These are phyloP conservation scores for Zygaena filipendulae DNA, from an alignment of 2,888 invertebrate genomes.

Conservation along the genomic window DNA sequence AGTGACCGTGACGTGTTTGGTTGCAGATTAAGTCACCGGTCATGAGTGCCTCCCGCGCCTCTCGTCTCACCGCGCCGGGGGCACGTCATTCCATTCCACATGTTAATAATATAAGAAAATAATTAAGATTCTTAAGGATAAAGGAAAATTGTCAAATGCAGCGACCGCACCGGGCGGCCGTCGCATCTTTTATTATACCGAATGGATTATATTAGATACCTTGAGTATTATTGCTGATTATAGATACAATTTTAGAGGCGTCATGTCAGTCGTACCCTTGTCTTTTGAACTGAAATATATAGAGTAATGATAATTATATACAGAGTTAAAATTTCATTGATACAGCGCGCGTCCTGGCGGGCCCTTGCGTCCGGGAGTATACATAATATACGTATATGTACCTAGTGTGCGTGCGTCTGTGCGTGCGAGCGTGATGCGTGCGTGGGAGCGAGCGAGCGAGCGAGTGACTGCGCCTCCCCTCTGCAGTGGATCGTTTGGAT, in stretches of 20 bases:
- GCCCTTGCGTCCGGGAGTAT: slow-evolving; percentile 23
- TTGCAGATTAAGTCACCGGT: slow-evolving; percentile 66
- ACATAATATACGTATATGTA: slow-evolving; percentile 15
- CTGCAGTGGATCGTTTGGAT: slow-evolving; percentile 45
- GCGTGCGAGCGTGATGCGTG: slow-evolving; percentile 22
- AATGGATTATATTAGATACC: slow-evolving; percentile 62
- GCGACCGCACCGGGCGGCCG: slow-evolving; percentile 32
- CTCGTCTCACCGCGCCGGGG: slow-evolving; percentile 49
- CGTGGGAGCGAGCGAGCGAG: slow-evolving; percentile 16
- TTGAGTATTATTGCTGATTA: slow-evolving; percentile 66
- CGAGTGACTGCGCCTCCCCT: slow-evolving; percentile 28
- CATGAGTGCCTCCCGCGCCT: slow-evolving; percentile 45
- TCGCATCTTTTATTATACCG: slow-evolving; percentile 62
- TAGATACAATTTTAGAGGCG: slow-evolving; percentile 54
- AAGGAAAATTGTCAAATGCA: slow-evolving; percentile 48
- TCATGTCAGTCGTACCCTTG: slow-evolving; percentile 31
- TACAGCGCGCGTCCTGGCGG: slow-evolving; percentile 25
- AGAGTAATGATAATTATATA: slow-evolving; percentile 38
- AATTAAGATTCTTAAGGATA: slow-evolving; percentile 59
- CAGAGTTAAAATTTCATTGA: slow-evolving; percentile 41
- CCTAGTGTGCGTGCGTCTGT: slow-evolving; percentile 21
- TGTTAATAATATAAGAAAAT: slow-evolving; percentile 62
- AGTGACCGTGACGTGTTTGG: slow-evolving; percentile 17
- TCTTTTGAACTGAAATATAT: slow-evolving; percentile 48
- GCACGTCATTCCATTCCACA: slow-evolving; percentile 67